A percentile compares a stretch with the other conserved stretches of the same genome.
Conservation (phyloP, 2,797 vertebrate species). For the Periparus ater region DNA sequence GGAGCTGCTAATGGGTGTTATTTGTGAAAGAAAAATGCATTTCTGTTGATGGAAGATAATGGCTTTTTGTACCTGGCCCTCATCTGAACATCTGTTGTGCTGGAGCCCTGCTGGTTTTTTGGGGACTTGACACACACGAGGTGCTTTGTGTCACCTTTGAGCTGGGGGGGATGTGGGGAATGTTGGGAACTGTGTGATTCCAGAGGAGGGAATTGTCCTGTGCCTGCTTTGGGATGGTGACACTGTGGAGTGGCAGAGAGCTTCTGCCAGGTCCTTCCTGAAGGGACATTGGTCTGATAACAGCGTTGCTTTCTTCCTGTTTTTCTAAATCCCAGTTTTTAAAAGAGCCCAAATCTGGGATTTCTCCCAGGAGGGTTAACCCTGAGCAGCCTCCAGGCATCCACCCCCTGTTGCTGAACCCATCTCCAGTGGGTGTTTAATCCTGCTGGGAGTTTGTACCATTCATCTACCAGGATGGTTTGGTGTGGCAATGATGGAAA, state of each 20-base stretch:
- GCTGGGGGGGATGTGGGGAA: background rate
- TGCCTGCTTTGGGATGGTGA: background rate
- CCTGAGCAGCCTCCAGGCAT: background rate
- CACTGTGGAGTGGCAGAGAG: rapidly evolving
- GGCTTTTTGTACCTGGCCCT: background rate
- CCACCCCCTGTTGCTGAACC: background rate
- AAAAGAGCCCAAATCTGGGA: background rate
- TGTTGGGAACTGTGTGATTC: rapidly evolving
- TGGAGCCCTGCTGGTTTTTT: background rate
- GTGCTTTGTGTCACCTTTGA: background rate
- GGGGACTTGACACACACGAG: background rate
- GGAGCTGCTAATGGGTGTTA: background rate
- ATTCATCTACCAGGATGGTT: background rate
- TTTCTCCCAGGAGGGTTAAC: background rate
- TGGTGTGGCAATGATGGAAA: background rate
- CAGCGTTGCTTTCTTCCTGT: rapidly evolving
- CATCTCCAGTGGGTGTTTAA: background rate
- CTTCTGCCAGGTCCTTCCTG: background rate
- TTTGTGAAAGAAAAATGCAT: background rate
- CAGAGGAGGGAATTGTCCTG: background rate
- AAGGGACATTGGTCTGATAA: background rate
- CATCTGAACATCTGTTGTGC: background rate
- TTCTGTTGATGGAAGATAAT: background rate
- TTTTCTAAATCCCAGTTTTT: background rate
- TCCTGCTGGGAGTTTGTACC: rapidly evolving